Percentiles rank a stretch among this genome's conserved stretches.
phyloP scores from a whole-genome alignment of 2,113 vertebrate species.

The Pteronura brasiliensis region DNA sequence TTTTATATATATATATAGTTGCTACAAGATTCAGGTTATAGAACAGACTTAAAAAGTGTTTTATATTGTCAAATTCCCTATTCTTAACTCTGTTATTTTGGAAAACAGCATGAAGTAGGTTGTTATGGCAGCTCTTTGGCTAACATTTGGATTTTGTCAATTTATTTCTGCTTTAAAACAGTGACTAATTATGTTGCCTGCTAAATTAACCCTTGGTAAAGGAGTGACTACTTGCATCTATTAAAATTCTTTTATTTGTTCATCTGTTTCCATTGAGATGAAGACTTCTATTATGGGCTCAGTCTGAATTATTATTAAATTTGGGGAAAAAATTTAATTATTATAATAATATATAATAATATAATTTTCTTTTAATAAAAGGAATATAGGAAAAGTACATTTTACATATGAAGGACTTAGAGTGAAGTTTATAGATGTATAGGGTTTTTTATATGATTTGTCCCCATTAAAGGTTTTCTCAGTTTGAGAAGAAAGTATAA shows the following conservation, averaged over 20 bases:
- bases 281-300: not conserved
- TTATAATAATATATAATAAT: not conserved
- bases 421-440: not conserved
- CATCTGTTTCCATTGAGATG: constrained; percentile 15
- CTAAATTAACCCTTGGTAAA: constrained; percentile 62
- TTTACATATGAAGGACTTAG: not conserved
- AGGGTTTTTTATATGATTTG: not conserved
- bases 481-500: not conserved
- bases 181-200: constrained; percentile 59
- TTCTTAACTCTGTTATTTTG: constrained; percentile 67
- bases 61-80: constrained; percentile 38
- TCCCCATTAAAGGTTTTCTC: not conserved
- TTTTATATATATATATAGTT: not conserved
- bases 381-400: not conserved
- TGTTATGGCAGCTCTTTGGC: constrained; percentile 68
- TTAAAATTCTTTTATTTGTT: constrained; percentile 40
- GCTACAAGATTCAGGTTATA: constrained; percentile 31
- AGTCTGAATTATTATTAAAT: constrained; percentile 28
- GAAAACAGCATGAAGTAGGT: constrained; percentile 65
- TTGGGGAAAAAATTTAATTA: not conserved
- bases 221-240: constrained; percentile 22
- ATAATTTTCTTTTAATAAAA: not conserved
- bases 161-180: constrained; percentile 66
- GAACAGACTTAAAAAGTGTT: constrained; percentile 46
- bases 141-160: constrained; percentile 62